Conservation (phyloP, 2,888 invertebrate genomes). For the Lasioglossum marginatum region DNA sequence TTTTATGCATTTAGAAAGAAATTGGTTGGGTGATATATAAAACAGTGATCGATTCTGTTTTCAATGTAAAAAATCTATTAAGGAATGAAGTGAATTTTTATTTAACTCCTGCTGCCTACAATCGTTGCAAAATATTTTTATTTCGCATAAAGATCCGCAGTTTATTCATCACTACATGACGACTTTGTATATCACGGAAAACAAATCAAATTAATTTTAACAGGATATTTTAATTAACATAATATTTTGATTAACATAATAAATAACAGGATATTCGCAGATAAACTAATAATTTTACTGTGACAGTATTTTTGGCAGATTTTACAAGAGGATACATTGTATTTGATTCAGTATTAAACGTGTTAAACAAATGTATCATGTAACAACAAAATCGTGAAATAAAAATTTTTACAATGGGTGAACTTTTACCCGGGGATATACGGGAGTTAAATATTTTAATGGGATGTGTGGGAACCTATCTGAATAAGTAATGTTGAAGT, state of each 20-base stretch:
- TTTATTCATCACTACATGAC: background rate
- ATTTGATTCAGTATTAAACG: no score
- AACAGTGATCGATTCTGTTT: no score
- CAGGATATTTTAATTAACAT: no score
- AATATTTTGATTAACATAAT: no score
- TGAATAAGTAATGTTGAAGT: background rate
- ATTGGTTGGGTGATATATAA: no score
- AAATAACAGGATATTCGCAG: background rate
- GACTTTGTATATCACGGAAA: background rate
- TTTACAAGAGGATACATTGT: background rate
- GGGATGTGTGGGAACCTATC: background rate
- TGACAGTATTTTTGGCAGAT: background rate
- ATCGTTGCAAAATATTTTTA: no score
- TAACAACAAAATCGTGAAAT: background rate
- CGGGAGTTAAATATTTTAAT: background rate
- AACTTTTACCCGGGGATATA: background rate
- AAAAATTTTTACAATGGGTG: background rate
- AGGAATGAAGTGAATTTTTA: no score
- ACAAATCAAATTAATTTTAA: background rate
- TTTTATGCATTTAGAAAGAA: no score
- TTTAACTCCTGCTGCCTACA: no score
- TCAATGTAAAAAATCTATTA: no score
- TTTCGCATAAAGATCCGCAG: no score
- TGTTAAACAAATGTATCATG: background rate
- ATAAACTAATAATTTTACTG: background rate